These are phyloP conservation scores for Drosophila mayaguana DNA, from an alignment of 2,888 invertebrate genomes.

Conservation along the genomic window DNA sequence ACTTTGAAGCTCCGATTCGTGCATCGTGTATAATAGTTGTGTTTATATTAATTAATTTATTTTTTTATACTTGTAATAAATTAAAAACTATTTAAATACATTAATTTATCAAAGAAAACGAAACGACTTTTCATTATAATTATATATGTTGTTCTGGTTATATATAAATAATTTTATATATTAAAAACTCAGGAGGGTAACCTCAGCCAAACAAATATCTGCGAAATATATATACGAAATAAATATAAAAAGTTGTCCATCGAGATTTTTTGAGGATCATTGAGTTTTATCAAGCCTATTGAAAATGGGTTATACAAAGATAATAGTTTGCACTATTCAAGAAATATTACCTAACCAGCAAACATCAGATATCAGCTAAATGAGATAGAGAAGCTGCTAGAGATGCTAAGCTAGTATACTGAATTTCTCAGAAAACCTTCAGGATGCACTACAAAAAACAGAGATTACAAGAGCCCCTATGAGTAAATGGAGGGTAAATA, in stretches of 20 bases:
- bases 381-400: not conserved
- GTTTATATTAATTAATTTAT: slow-evolving; percentile 77
- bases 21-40: slow-evolving; percentile 66
- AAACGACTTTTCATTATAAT: not conserved
- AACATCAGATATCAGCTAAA: not conserved
- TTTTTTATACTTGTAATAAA: slow-evolving; percentile 75
- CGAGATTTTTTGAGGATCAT: too few species aligned
- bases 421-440: not conserved
- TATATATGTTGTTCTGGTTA: not conserved
- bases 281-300: too few species aligned
- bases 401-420: not conserved
- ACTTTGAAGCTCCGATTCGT: slow-evolving; percentile 52
- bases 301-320: too few species aligned
- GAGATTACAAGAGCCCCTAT: not conserved
- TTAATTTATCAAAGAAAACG: slow-evolving; percentile 62
- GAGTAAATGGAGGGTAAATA: too few species aligned
- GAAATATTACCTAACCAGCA: not conserved
- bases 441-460: too few species aligned
- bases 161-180: too few species aligned
- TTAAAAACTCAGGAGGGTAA: too few species aligned
- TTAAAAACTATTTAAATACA: slow-evolving; percentile 80
- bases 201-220: too few species aligned
- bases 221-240: too few species aligned
- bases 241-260: too few species aligned
- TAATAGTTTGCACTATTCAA: not conserved